Base-by-base conservation (phyloP, 2,888 invertebrate genomes). In the Diaperis boleti region DNA sequence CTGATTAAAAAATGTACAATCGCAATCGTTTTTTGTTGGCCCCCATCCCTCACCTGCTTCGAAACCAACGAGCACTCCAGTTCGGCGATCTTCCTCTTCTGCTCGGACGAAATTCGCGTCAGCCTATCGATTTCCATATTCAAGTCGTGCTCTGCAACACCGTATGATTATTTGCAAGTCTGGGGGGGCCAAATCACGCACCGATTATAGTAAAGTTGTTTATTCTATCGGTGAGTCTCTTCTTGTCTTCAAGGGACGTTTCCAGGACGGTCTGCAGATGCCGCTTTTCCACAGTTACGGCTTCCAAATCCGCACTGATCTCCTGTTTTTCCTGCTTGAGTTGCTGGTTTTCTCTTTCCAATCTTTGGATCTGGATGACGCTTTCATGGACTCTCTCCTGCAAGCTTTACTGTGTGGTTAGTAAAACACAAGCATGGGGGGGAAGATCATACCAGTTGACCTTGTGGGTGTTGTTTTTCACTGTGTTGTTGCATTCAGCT, bases 401-500 rank as follows among this genome's bases (percentile, higher is more conserved):
- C 37, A 81, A 71, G 45, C 78, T 76, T 52, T 17, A 62, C 35
- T 17, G 35, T 17, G 42, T 29, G 42, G 42, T n/a, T 20, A 47
- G 5, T 33, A n/a, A 62, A 20, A 8, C 7, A 45, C n/a, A n/a
- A n/a, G n/a, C n/a, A n/a, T n/a, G n/a, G n/a, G n/a, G 14, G 33
- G 55, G 56, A 11, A 18, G 44, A 60, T 31, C 10, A 64, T 72
- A 80, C 80, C 77, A 81, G 56, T 76, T 79, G 13, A 85, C 80
- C 77, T 83, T 83, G 59, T 77, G 80, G 63, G 85, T 84, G 76
- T 89, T 87, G 62, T 83, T 83, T 71, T 87, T 85, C 13, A 91
- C 84, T 67, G 87, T 86, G 52, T 85, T 85, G 77, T 92, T 92
- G 65, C 92, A 92, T 74, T 92, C 90, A 29, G 88, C 86, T 82